Conservation (phyloP, 53 echinoderm and acorn worm species). For the Arbacia lixula region DNA sequence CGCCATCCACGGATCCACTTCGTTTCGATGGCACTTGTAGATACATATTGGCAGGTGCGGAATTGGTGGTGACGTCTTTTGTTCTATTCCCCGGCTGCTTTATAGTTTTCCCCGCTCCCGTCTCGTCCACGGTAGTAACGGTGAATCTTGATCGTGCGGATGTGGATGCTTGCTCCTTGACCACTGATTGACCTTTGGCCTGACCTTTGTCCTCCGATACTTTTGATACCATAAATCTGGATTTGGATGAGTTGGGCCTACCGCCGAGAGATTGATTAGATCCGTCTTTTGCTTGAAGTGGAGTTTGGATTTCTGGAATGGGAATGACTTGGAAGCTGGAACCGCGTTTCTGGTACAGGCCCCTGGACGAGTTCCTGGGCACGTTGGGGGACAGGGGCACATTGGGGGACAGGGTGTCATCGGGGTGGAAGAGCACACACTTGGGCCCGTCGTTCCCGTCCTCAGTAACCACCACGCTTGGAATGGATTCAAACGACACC, state of each 20-base stretch:
- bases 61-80: background rate
- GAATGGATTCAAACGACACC: conserved; percentile 30
- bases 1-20: background rate
- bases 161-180: background rate
- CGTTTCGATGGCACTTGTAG: conserved; percentile 13
- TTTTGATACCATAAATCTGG: conserved; percentile 33
- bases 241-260: background rate
- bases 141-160: conserved; percentile 17
- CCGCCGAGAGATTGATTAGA: background rate
- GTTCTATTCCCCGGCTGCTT: background rate
- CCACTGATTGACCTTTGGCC: background rate
- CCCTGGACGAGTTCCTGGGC: background rate
- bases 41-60: background rate
- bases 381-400: background rate
- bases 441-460: conserved; percentile 1
- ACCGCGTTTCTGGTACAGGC: conserved; percentile 27
- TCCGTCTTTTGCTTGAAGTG: background rate
- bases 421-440: conserved; percentile 5
- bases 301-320: background rate
- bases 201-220: conserved; percentile 18
- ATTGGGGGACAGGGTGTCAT: background rate
- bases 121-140: conserved; percentile 16
- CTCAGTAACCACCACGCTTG: conserved; percentile 48
- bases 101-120: background rate
- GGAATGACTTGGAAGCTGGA: background rate